Evolutionary conservation across 2,888 invertebrate species (phyloP).

Genomic region (Fragum sueziense): DNA sequence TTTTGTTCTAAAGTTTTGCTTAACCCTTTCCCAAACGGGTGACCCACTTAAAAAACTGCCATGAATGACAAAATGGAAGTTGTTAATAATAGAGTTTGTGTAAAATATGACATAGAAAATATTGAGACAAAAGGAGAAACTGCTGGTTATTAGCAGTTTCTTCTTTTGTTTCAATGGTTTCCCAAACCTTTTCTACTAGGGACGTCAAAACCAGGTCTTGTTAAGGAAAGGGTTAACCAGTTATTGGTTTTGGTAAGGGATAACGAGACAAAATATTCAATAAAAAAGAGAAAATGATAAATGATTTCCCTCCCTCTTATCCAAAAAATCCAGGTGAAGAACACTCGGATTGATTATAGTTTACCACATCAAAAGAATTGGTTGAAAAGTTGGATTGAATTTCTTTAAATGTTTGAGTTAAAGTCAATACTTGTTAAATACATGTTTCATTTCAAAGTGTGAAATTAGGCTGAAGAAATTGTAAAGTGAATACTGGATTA

Average conservation of each 20-base stretch:
- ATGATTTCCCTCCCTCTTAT: background rate
- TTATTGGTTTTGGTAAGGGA: background rate
- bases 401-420: background rate
- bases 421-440: slow-evolving; percentile 13
- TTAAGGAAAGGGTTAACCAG: background rate
- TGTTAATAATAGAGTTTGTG: no score
- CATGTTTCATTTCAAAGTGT: slow-evolving; percentile 14
- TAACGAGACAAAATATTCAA: background rate
- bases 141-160: no score
- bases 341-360: background rate
- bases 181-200: no score
- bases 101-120: no score
- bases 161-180: no score
- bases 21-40: no score
- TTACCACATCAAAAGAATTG: background rate
- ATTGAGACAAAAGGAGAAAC: no score
- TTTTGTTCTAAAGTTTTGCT: background rate
- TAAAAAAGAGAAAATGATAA: background rate
- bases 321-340: background rate
- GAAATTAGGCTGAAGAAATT: slow-evolving; percentile 2
- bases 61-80: no score
- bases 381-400: background rate
- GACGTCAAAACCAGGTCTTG: no score
- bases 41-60: no score
- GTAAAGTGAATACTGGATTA: background rate